These are phyloP conservation scores for Falco rusticolus DNA, from an alignment of 2,797 vertebrate species.

Conservation along the genomic window DNA sequence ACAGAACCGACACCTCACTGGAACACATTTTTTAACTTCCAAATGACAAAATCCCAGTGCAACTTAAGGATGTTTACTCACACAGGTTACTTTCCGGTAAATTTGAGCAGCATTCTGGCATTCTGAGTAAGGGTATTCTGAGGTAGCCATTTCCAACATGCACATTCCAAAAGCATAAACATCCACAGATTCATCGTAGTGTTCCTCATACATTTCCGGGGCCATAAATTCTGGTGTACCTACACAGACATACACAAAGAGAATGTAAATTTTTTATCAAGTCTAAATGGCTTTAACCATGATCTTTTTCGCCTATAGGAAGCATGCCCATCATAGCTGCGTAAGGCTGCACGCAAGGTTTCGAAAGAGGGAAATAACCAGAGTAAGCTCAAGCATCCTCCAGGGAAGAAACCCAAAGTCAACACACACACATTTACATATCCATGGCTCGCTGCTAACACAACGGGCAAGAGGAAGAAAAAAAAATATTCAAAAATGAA, in stretches of 20 bases:
- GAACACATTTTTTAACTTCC: neutral
- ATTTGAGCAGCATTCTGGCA: constrained; percentile 99
- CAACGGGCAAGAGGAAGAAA: accelerated
- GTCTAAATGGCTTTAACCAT: neutral
- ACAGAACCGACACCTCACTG: neutral
- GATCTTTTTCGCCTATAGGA: neutral
- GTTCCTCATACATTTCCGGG: constrained; percentile 98
- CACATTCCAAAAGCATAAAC: constrained; percentile 99
- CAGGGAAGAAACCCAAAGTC: neutral
- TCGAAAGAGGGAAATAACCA: neutral
- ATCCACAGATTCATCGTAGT: constrained; percentile 96
- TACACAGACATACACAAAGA: constrained; percentile 54
- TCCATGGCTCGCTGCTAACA: neutral
- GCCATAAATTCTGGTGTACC: constrained; percentile 99
- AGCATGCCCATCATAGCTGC: neutral
- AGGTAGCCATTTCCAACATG: constrained; percentile 99
- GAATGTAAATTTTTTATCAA: accelerated
- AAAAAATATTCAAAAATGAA: neutral
- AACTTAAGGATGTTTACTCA: constrained; percentile 76
- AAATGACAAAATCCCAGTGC: accelerated
- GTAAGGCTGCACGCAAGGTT: neutral
- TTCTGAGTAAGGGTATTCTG: constrained; percentile 97
- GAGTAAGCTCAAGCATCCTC: neutral
- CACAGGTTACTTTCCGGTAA: constrained; percentile 98
- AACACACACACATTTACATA: neutral